A percentile compares a stretch with the other conserved stretches of the same genome.
phyloP scores from a whole-genome alignment of 2,113 vertebrate species.

The Prolemur simus region DNA sequence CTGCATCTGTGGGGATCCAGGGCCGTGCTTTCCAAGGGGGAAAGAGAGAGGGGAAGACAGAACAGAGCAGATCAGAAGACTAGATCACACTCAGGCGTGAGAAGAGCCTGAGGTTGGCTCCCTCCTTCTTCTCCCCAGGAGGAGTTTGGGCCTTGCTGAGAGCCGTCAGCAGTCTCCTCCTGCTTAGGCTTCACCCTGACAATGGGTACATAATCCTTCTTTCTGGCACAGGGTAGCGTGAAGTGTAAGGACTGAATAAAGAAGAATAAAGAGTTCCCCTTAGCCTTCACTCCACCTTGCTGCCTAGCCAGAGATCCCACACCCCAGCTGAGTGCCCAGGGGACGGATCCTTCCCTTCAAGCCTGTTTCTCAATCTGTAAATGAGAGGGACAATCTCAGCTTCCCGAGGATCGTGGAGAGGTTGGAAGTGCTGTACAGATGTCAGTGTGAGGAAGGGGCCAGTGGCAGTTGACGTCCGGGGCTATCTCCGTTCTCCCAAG shows the following conservation, averaged over 20 bases:
- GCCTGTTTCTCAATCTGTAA: neutral
- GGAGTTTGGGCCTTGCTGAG: neutral
- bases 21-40: neutral
- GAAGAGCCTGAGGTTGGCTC: neutral
- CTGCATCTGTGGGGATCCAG: neutral
- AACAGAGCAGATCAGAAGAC: neutral
- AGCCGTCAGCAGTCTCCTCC: neutral
- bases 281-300: neutral
- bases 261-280: neutral
- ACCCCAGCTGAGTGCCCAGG: neutral
- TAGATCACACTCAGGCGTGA: neutral
- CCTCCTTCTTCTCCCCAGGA: neutral
- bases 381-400: neutral
- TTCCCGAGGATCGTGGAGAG: neutral
- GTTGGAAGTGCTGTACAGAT: neutral
- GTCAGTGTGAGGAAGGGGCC: neutral
- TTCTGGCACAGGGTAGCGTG: neutral
- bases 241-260: neutral
- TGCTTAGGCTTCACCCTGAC: neutral
- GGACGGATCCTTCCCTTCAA: neutral
- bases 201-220: neutral
- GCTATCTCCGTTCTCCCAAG: neutral
- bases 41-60: neutral
- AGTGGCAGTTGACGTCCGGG: too few relatives aligned
- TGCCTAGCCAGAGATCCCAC: neutral